Evolutionary conservation across 2,888 invertebrate species (phyloP).

Genomic region (Synergus gifuensis): DNA sequence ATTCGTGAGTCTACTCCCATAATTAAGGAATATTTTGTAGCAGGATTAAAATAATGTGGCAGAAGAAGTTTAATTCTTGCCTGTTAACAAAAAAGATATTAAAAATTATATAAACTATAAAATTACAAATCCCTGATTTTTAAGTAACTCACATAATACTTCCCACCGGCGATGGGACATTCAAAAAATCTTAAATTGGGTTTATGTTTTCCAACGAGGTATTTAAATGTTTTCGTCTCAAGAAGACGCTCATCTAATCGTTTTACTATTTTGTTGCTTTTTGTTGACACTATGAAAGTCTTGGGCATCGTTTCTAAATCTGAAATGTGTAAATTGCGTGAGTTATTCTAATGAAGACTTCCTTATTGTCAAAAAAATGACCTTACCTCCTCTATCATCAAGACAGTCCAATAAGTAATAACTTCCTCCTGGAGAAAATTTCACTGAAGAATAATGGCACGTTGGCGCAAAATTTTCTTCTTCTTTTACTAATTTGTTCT

Average conservation of each 20-base stretch:
- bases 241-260: neutral
- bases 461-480: neutral
- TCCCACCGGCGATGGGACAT: conserved; percentile 1
- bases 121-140: neutral
- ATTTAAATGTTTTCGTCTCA: neutral
- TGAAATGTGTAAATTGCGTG: neutral
- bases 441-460: conserved; percentile 4
- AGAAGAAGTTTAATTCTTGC: conserved; percentile 20
- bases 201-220: neutral
- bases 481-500: neutral
- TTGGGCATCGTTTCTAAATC: neutral
- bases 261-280: neutral
- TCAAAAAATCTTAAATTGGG: neutral
- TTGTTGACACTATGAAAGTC: neutral
- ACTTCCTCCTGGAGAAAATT: conserved; percentile 18
- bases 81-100: neutral
- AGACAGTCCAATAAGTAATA: conserved; percentile 17
- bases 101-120: neutral
- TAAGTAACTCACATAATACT: neutral
- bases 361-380: neutral
- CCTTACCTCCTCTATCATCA: neutral
- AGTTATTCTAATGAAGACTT: neutral
- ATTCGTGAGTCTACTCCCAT: conserved; percentile 15
- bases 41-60: neutral
- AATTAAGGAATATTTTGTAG: neutral